phyloP scores from a whole-genome alignment of 2,113 vertebrate genomes.

The Passer montanus region DNA sequence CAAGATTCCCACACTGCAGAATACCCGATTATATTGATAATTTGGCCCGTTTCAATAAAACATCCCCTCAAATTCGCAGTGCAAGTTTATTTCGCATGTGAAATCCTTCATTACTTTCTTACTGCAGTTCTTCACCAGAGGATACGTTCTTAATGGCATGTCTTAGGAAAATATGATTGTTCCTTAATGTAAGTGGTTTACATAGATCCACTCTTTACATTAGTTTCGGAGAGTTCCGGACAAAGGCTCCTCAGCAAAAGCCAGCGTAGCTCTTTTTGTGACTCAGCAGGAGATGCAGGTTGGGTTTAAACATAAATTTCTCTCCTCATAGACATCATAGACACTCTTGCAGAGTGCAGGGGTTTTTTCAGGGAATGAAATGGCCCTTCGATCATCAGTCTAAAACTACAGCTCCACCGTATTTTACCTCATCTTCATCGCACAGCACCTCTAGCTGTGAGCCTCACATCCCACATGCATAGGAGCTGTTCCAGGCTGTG shows the following conservation, averaged over 20 bases:
- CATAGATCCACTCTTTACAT: neutral
- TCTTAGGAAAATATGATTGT: neutral
- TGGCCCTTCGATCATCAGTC: accelerated
- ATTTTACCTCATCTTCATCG: neutral
- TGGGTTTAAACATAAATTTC: neutral
- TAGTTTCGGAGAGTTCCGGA: neutral
- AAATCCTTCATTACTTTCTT: neutral
- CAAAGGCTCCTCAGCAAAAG: neutral
- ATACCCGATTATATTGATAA: neutral
- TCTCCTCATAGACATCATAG: neutral
- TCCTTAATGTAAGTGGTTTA: neutral
- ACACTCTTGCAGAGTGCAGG: neutral
- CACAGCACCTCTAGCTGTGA: neutral
- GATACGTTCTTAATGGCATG: neutral
- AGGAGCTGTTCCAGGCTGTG: neutral
- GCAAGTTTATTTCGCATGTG: neutral
- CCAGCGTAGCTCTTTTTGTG: neutral
- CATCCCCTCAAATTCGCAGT: neutral
- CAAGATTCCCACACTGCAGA: slow-evolving; percentile 17
- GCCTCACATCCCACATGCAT: neutral
- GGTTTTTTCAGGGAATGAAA: neutral
- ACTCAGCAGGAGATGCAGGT: neutral
- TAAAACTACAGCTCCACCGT: neutral
- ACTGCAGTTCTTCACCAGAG: neutral
- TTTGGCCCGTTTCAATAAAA: neutral